Evolutionary conservation across 2,113 vertebrate genomes (phyloP).

Genomic region (Crotalus helleri): DNA sequence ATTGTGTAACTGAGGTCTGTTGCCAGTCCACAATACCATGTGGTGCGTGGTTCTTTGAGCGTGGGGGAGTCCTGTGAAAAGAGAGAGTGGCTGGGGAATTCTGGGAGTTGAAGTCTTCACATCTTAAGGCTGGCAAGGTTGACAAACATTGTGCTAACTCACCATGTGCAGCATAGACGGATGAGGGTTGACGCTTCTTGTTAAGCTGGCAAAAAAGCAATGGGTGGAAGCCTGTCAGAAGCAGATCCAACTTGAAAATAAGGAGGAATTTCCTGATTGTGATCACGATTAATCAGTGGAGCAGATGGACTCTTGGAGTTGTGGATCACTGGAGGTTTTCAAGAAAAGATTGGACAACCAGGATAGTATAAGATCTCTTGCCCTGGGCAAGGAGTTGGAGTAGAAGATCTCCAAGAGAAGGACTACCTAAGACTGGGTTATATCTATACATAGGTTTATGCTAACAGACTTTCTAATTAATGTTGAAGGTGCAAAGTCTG

Average conservation of each 20-base stretch:
- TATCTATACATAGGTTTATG: not conserved
- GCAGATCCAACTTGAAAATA: too few species aligned
- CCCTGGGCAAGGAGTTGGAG: too few species aligned
- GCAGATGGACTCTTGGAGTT: too few species aligned
- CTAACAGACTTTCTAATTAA: not conserved
- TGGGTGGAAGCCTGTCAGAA: too few species aligned
- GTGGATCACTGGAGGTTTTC: too few species aligned
- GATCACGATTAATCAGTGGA: too few species aligned
- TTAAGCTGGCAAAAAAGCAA: not conserved
- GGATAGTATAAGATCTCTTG: too few species aligned
- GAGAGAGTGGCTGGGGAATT: not conserved
- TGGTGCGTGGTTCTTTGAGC: not conserved
- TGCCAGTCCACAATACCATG: not conserved
- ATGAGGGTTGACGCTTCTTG: not conserved
- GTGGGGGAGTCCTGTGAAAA: not conserved
- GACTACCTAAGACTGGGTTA: not conserved
- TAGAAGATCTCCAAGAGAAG: not conserved
- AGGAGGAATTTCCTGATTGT: too few species aligned
- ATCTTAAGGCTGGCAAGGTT: not conserved
- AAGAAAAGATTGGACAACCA: too few species aligned
- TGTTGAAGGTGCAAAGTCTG: not conserved
- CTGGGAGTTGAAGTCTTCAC: not conserved
- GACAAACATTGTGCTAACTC: not conserved
- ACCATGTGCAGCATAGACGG: not conserved
- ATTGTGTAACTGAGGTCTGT: not conserved